phyloP scores from a whole-genome alignment of 2,888 invertebrate species.

The Chrysolina oricalcia region DNA sequence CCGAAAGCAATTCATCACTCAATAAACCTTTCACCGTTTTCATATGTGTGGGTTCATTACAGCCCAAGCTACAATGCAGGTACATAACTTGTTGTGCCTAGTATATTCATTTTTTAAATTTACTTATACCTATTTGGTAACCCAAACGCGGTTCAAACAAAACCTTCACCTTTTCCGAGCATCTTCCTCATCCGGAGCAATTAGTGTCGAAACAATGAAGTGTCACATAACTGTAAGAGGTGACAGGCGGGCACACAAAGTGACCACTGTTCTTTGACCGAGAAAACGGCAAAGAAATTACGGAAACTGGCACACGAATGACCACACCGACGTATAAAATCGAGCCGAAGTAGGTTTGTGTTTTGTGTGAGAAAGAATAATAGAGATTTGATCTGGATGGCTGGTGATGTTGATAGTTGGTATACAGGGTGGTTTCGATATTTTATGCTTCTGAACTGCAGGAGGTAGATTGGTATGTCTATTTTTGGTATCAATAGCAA shows the following conservation, averaged over 20 bases:
- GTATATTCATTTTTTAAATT: background rate
- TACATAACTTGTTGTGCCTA: no score
- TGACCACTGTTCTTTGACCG: slow-evolving; percentile 29
- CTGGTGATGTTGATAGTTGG: background rate
- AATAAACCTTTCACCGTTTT: no score
- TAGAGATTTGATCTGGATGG: slow-evolving; percentile 13
- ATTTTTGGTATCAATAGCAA: no score
- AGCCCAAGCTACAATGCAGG: no score
- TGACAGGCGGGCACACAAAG: slow-evolving; percentile 33
- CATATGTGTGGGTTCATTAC: no score
- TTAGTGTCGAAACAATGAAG: slow-evolving; percentile 38
- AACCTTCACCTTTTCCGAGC: background rate
- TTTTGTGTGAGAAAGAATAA: slow-evolving; percentile 6
- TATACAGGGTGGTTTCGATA: background rate
- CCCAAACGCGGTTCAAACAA: slow-evolving; percentile 7
- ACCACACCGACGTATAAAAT: slow-evolving; percentile 8
- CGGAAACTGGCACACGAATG: slow-evolving; percentile 31
- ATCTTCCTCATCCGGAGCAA: slow-evolving; percentile 26
- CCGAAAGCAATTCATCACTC: no score
- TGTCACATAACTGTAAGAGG: slow-evolving; percentile 48
- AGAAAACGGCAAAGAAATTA: slow-evolving; percentile 13
- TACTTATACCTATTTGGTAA: background rate
- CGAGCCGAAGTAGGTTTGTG: background rate
- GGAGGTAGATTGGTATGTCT: no score
- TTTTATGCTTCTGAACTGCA: no score